Conservation (phyloP, 2,797 vertebrate genomes). For the Molossus alvarezi region DNA sequence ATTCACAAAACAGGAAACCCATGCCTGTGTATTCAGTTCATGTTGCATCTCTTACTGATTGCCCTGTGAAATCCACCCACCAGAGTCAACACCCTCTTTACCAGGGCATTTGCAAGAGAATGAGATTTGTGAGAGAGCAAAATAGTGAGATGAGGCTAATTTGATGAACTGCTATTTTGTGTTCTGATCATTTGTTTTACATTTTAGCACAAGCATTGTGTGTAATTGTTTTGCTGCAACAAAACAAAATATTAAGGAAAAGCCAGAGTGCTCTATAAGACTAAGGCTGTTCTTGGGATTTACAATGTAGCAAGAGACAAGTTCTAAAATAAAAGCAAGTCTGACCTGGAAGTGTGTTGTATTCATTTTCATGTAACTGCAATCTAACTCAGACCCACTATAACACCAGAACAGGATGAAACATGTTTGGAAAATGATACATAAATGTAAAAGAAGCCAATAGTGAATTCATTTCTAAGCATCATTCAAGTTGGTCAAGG, state of each 20-base stretch:
- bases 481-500: slow-evolving; percentile 31
- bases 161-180: background rate
- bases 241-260: background rate
- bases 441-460: slow-evolving; percentile 34
- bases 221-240: slow-evolving; percentile 16
- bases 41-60: too few species aligned
- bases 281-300: background rate
- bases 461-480: background rate
- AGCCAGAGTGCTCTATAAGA: background rate
- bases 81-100: background rate
- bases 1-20: background rate
- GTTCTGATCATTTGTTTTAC: background rate
- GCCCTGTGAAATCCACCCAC: background rate
- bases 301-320: background rate
- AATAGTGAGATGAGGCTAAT: background rate
- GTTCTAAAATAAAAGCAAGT: slow-evolving; percentile 66
- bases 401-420: background rate
- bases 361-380: background rate
- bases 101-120: background rate
- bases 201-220: background rate
- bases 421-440: background rate
- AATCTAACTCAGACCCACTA: background rate
- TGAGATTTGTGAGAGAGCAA: background rate
- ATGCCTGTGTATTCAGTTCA: background rate
- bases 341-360: slow-evolving; percentile 29